phyloP scores from a whole-genome alignment of 2,888 invertebrate species.

The Drosophila mercatorum region DNA sequence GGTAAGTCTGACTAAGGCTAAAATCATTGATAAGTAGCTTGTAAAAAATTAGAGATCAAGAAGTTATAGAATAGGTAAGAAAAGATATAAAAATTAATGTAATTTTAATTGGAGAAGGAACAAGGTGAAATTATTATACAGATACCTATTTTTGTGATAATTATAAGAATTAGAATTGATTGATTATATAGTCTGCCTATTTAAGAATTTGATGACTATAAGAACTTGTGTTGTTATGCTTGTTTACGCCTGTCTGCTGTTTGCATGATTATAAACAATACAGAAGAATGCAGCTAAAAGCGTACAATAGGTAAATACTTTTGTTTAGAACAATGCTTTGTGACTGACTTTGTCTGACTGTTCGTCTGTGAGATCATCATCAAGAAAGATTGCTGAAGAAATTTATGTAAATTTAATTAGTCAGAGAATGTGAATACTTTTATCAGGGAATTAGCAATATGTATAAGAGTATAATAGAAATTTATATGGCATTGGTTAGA shows the following conservation, averaged over 20 bases:
- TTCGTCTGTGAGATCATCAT: neutral
- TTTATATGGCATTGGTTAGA: neutral
- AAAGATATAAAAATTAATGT: neutral
- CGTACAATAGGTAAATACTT: neutral
- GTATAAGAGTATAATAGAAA: neutral
- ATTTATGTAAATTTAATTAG: neutral
- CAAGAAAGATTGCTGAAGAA: neutral
- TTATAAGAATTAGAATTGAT: neutral
- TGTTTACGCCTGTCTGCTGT: neutral
- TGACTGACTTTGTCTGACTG: no score
- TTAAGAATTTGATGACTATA: no score
- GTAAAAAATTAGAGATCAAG: neutral
- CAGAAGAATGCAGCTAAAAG: neutral
- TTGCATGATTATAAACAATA: neutral
- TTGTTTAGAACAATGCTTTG: neutral
- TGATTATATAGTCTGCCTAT: no score
- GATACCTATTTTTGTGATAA: neutral
- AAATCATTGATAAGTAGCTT: neutral
- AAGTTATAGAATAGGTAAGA: neutral
- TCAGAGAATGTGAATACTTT: neutral
- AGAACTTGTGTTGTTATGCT: no score
- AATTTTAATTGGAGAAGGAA: neutral
- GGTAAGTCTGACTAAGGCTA: constrained; percentile 52
- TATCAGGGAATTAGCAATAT: neutral
- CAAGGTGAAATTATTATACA: no score